Evolutionary conservation across 2,113 vertebrate genomes (phyloP).

Genomic region (Romanogobio albipinnatus): DNA sequence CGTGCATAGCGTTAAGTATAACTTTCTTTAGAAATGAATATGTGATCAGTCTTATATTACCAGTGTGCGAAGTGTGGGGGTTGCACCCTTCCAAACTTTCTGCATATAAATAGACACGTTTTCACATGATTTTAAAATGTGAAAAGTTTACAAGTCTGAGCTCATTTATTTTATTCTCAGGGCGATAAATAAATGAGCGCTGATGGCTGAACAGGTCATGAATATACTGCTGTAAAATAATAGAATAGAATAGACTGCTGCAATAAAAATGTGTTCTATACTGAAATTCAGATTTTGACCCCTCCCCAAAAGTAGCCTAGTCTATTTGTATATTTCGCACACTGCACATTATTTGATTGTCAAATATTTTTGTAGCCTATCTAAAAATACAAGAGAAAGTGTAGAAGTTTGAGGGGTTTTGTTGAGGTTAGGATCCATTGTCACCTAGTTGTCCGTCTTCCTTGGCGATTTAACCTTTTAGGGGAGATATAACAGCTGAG

Average conservation of each 20-base stretch:
- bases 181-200: neutral
- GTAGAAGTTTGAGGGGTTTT: neutral
- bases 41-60: neutral
- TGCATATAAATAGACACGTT: too few species aligned
- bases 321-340: fast-evolving
- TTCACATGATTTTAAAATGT: neutral
- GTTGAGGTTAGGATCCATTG: neutral
- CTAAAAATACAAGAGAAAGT: neutral
- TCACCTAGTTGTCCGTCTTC: neutral
- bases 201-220: neutral
- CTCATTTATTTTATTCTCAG: neutral
- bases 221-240: too few species aligned
- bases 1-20: neutral
- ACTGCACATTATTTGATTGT: neutral
- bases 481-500: neutral
- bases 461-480: neutral
- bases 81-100: neutral
- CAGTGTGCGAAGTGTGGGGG: neutral
- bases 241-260: neutral
- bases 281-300: neutral
- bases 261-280: neutral
- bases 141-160: neutral
- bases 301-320: neutral
- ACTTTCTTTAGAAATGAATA: neutral
- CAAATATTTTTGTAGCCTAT: neutral